These are phyloP conservation scores for Trypoxylus dichotomus DNA, from an alignment of 1,140 invertebrate species.

Conservation along the genomic window DNA sequence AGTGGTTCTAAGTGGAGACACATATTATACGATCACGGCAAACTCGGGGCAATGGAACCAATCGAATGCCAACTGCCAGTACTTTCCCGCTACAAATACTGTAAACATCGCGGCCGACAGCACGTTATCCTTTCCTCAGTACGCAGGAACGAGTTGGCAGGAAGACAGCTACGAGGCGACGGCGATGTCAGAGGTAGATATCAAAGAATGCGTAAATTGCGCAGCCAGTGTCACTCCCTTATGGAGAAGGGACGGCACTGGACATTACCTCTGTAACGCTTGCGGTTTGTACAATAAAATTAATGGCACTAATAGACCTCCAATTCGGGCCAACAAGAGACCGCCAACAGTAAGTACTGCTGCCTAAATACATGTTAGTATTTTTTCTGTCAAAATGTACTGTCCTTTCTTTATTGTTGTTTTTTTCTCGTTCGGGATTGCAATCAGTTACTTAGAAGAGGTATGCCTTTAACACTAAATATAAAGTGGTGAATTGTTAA, in stretches of 20 bases:
- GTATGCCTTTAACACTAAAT: not conserved
- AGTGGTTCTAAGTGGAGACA: slow-evolving; percentile 18
- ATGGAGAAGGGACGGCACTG: slow-evolving; percentile 86
- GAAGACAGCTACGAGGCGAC: slow-evolving; percentile 30
- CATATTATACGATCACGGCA: slow-evolving; percentile 15
- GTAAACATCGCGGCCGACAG: not conserved
- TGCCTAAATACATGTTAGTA: not conserved
- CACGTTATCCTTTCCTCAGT: slow-evolving; percentile 34
- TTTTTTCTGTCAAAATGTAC: not conserved
- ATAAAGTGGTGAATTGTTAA: not conserved
- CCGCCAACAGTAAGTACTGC: slow-evolving; percentile 54
- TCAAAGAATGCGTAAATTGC: slow-evolving; percentile 89
- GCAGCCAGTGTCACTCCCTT: slow-evolving; percentile 80
- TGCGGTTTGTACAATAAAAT: slow-evolving; percentile 83
- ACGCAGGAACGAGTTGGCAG: slow-evolving; percentile 21
- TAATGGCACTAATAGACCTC: slow-evolving; percentile 84
- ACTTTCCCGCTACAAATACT: not conserved
- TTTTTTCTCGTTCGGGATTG: not conserved
- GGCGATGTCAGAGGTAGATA: slow-evolving; percentile 58
- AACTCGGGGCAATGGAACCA: slow-evolving; percentile 7
- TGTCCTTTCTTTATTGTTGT: slow-evolving; percentile 1
- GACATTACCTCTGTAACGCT: slow-evolving; percentile 89
- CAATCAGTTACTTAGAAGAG: not conserved
- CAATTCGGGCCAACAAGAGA: slow-evolving; percentile 61
- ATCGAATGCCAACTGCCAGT: not conserved